Evolutionary conservation across 2,888 invertebrate species (phyloP).

Genomic region (Tenthredo mesomela): DNA sequence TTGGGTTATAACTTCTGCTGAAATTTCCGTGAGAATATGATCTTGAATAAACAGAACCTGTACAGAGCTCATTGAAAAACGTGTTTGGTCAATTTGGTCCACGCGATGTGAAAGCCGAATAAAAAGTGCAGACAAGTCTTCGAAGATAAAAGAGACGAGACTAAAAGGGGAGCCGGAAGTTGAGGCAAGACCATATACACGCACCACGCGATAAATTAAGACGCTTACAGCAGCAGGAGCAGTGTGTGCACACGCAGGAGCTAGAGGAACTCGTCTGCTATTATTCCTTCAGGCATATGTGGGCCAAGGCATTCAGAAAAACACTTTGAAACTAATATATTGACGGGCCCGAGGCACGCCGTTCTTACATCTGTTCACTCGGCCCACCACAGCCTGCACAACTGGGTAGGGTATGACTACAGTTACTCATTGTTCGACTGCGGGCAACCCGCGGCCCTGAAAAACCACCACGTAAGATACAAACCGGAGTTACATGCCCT

Average conservation of each 20-base stretch:
- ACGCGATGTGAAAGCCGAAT: slow-evolving; percentile 28
- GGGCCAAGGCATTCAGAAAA: slow-evolving; percentile 66
- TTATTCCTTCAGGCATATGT: slow-evolving; percentile 73
- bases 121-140: not conserved
- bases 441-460: slow-evolving; percentile 5
- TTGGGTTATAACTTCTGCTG: not conserved
- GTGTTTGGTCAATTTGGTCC: slow-evolving; percentile 39
- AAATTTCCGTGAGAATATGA: slow-evolving; percentile 20
- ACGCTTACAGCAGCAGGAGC: not conserved
- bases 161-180: slow-evolving; percentile 13
- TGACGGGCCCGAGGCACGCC: slow-evolving; percentile 55
- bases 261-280: slow-evolving; percentile 64
- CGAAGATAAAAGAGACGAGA: slow-evolving; percentile 3
- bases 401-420: slow-evolving; percentile 49
- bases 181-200: not conserved
- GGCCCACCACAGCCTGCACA: slow-evolving; percentile 41
- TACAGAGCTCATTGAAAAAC: slow-evolving; percentile 15
- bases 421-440: slow-evolving; percentile 55
- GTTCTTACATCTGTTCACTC: slow-evolving; percentile 69
- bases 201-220: slow-evolving; percentile 29
- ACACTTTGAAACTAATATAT: slow-evolving; percentile 63
- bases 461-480: slow-evolving; percentile 40
- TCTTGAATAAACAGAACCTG: not conserved
- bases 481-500: slow-evolving; percentile 1
- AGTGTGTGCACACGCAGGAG: slow-evolving; percentile 58